Evolutionary conservation across 2,797 vertebrate genomes (phyloP).

Genomic region (Crocodylus rhombifer): DNA sequence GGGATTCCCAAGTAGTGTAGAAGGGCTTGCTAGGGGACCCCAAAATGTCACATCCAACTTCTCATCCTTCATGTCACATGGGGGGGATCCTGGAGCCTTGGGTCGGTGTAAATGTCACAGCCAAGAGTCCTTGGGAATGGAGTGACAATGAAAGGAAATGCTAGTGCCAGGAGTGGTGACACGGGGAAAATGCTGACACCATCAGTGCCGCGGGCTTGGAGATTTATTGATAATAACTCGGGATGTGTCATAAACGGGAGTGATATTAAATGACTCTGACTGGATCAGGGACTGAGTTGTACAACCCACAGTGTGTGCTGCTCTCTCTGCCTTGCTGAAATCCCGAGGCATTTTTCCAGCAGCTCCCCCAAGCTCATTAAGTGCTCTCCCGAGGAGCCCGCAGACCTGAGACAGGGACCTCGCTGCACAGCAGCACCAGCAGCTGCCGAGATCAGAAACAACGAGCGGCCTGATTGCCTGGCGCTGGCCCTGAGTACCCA

Average conservation of each 20-base stretch:
- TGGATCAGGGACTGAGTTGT: slow-evolving; percentile 31
- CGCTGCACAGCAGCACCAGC: not conserved
- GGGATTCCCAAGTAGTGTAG: not conserved
- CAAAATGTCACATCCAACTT: slow-evolving; percentile 51
- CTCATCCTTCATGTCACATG: not conserved
- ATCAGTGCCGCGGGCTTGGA: slow-evolving; percentile 38
- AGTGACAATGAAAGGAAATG: slow-evolving; percentile 61
- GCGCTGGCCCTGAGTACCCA: fast-evolving
- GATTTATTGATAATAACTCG: slow-evolving; percentile 74
- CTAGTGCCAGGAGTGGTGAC: slow-evolving; percentile 62
- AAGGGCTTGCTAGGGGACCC: not conserved
- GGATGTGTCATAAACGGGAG: slow-evolving; percentile 53
- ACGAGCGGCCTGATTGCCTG: not conserved
- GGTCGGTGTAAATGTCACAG: slow-evolving; percentile 59
- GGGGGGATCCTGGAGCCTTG: slow-evolving; percentile 17
- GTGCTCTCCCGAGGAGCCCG: not conserved
- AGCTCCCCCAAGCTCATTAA: slow-evolving; percentile 23
- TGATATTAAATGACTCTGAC: slow-evolving; percentile 69
- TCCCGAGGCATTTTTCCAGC: slow-evolving; percentile 51
- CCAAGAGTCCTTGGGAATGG: slow-evolving; percentile 45
- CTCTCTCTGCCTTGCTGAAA: not conserved
- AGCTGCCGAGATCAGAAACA: slow-evolving; percentile 6
- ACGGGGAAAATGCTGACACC: slow-evolving; percentile 59
- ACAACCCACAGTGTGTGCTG: not conserved
- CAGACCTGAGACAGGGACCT: not conserved